A percentile compares a stretch with the other conserved stretches of the same genome.
Evolutionary conservation across 2,113 vertebrate genomes (phyloP).

Genomic region (Centropus unirufus): DNA sequence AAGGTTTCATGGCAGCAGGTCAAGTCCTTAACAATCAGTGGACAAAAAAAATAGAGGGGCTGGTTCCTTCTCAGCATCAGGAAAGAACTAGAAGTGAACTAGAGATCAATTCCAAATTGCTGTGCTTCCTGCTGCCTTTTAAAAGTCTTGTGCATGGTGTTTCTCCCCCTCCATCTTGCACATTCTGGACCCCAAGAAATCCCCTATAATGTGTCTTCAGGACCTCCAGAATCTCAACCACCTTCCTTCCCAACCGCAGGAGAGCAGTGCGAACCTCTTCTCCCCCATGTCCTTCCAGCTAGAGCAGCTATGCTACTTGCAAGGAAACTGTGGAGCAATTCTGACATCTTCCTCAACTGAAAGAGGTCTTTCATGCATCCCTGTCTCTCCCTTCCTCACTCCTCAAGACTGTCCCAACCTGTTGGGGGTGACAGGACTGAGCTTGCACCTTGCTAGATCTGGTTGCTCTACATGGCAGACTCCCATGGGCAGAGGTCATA

Average conservation of each 20-base stretch:
- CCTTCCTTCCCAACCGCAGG: background rate
- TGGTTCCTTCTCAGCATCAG: background rate
- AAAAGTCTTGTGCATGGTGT: background rate
- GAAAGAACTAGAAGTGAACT: background rate
- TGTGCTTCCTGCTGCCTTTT: background rate
- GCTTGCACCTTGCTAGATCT: background rate
- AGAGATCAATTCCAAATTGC: fast-evolving
- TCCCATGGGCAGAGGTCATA: background rate
- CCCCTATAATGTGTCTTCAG: background rate
- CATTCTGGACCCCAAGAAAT: background rate
- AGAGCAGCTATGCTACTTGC: background rate
- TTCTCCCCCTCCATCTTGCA: background rate
- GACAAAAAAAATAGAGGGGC: background rate
- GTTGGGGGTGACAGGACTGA: background rate
- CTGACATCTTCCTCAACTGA: background rate
- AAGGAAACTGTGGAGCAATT: background rate
- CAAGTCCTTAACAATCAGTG: background rate
- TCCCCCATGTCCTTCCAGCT: background rate
- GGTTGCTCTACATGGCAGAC: background rate
- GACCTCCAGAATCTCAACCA: background rate
- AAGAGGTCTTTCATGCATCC: background rate
- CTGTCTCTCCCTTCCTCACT: background rate
- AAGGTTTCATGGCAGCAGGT: background rate
- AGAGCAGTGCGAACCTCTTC: background rate
- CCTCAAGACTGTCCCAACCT: background rate